Percentiles rank a stretch among this genome's conserved stretches.
These are phyloP conservation scores for Diplodus puntazzo DNA, from an alignment of 2,797 vertebrate genomes.

Conservation along the genomic window DNA sequence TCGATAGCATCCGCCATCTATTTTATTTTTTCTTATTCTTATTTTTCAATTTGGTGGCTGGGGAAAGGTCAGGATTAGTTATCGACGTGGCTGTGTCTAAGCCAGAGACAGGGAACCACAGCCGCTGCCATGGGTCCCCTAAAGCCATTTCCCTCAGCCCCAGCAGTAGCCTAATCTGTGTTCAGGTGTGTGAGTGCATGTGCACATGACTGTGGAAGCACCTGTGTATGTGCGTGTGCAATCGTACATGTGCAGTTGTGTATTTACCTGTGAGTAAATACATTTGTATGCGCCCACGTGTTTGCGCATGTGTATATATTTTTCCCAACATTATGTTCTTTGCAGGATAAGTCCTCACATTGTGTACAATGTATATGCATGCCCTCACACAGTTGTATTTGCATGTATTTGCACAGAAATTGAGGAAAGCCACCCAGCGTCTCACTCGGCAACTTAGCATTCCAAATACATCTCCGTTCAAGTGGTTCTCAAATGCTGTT, in stretches of 20 bases:
- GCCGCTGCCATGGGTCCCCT: constrained; percentile 76
- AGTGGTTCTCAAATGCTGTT: constrained; percentile 57
- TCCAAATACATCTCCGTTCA: constrained; percentile 52
- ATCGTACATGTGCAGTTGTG: constrained; percentile 22
- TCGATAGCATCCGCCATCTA: constrained; percentile 86
- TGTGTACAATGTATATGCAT: constrained; percentile 33
- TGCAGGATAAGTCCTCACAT: constrained; percentile 30
- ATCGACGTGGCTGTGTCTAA: constrained; percentile 86
- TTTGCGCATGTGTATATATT: constrained; percentile 27
- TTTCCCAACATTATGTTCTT: constrained; percentile 31
- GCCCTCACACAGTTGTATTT: constrained; percentile 43
- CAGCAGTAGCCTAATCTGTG: constrained; percentile 77
- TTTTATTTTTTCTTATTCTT: constrained; percentile 88
- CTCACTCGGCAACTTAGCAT: constrained; percentile 40
- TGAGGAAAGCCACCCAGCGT: constrained; percentile 33
- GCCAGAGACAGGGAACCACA: constrained; percentile 78
- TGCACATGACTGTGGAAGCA: constrained; percentile 30
- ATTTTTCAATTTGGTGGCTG: constrained; percentile 87
- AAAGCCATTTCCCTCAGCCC: constrained; percentile 82
- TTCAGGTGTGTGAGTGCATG: constrained; percentile 55
- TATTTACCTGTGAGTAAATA: constrained; percentile 47
- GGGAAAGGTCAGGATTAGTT: constrained; percentile 89
- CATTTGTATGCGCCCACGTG: constrained; percentile 20
- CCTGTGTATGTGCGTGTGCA: constrained; percentile 26
- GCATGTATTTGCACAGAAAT: constrained; percentile 64